Evolutionary conservation across 2,797 vertebrate species (phyloP), one percentile per base, ranked within the genome.

Genomic region (Sebastolobus altivelis): DNA sequence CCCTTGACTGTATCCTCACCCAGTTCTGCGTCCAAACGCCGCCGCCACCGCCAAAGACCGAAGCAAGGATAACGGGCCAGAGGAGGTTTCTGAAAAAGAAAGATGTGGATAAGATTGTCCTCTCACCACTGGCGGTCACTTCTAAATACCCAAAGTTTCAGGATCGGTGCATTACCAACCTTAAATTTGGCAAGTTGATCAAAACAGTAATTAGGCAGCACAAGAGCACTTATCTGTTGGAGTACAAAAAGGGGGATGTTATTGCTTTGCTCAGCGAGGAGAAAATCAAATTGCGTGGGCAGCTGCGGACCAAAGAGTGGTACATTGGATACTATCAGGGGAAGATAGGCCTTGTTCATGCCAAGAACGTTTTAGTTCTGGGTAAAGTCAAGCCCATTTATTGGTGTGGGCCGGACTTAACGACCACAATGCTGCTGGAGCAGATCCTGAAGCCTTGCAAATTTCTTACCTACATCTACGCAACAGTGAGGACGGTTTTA

Each of bases 291-390:
- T 92, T 99, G 16, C 96, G 96, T 87, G 99, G 99, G 16, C 97
- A 99, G 75, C 94, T 99, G 65, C 97, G 99, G 95, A 98, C 97
- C 83, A 99, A 99, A 91, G 98, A 99, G 92, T 99, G 99, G 99
- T 99, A 98, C 87, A 98, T 98, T 1, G 98, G 97, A 77, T 99
- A 97, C 92, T 98, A 98, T 92, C 98, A 99, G 90, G 98, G 99
- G 6, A 97, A 96, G 87, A 87, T 97, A 1, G 99, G 98, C 11
- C 96, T 99, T 0, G 97, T 99, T 72, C 99, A 99, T 6, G 94
- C 97, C 81, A 99, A 98, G 93, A 99, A 99, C 0, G 95, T 99
- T 81, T 93, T 99, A 33, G 94, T 99, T 63, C 94, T 99, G 10
- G 98, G 98, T 4, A 97, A 96, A 77, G 95, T 96, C 25, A 96